Evolutionary conservation across 2,888 invertebrate species (phyloP).

Genomic region (Alloplasta piceator): DNA sequence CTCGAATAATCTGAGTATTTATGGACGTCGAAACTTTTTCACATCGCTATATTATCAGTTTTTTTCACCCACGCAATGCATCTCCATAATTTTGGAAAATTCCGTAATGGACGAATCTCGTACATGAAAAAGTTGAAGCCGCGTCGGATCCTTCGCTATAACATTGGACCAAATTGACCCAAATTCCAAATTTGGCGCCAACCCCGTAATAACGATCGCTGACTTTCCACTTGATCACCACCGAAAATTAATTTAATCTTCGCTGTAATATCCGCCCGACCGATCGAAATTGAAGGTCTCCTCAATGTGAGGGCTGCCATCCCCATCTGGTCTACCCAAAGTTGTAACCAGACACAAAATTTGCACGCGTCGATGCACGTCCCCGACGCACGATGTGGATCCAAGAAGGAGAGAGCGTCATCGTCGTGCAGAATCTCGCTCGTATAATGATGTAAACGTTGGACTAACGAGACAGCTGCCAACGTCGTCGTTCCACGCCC

Average conservation of each 20-base stretch:
- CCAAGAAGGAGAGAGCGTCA: constrained; percentile 14
- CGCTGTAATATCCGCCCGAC: constrained; percentile 4
- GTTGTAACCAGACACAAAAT: constrained; percentile 48
- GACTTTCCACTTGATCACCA: too few species aligned
- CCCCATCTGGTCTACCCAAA: neutral
- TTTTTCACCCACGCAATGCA: constrained; percentile 29
- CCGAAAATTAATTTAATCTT: neutral
- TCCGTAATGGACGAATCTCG: constrained; percentile 11
- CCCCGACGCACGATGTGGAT: neutral
- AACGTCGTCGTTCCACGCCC: constrained; percentile 33
- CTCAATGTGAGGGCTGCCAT: neutral
- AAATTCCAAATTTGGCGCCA: too few species aligned
- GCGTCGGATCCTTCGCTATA: too few species aligned
- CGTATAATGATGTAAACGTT: constrained; percentile 55
- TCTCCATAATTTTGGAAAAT: constrained; percentile 47
- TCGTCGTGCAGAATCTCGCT: neutral
- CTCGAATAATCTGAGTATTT: constrained; percentile 74
- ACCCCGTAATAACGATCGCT: too few species aligned
- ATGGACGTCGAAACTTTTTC: constrained; percentile 66
- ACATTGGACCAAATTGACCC: too few species aligned
- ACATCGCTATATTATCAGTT: constrained; percentile 18
- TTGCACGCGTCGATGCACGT: neutral
- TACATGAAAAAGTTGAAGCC: too few species aligned
- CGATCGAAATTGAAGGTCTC: constrained; percentile 36
- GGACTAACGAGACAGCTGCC: constrained; percentile 55